A percentile compares a stretch with the other conserved stretches of the same genome.
Conservation (phyloP, 2,113 vertebrate species). For the Ascaphus truei region DNA sequence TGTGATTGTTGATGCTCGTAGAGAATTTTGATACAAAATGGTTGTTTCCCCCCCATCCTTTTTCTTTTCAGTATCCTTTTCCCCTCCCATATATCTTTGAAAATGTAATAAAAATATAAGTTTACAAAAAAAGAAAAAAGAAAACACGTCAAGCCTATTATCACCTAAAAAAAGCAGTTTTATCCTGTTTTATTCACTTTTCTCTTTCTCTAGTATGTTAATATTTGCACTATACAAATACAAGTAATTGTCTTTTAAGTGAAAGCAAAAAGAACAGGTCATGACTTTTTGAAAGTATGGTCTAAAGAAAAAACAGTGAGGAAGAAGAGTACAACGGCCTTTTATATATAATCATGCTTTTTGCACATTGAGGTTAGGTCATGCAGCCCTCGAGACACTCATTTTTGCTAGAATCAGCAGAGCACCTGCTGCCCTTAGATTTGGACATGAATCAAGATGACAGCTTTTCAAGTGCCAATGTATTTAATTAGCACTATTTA, state of each 20-base stretch:
- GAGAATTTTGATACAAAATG: no score
- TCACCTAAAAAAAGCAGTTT: no score
- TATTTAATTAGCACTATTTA: constrained; percentile 21
- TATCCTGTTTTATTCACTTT: not conserved
- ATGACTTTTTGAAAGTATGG: not conserved
- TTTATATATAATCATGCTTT: not conserved
- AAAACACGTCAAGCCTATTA: not conserved
- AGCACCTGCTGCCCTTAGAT: constrained; percentile 9
- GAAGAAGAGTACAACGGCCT: not conserved
- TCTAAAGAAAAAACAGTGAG: not conserved
- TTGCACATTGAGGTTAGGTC: not conserved
- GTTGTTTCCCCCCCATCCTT: no score
- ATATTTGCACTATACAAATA: not conserved
- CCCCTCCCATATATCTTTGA: no score
- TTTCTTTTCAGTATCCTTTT: no score
- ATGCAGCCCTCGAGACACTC: not conserved
- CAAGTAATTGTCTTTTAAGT: not conserved
- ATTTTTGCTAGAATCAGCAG: not conserved
- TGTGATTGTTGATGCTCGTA: no score
- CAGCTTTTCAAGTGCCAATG: not conserved
- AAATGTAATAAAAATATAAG: no score
- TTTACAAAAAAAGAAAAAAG: no score
- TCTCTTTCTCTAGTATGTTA: not conserved
- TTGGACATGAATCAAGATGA: constrained; percentile 3
- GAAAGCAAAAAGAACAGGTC: constrained; percentile 1